Conservation (phyloP, 2,888 invertebrate genomes). For the Drosophila greeni region DNA sequence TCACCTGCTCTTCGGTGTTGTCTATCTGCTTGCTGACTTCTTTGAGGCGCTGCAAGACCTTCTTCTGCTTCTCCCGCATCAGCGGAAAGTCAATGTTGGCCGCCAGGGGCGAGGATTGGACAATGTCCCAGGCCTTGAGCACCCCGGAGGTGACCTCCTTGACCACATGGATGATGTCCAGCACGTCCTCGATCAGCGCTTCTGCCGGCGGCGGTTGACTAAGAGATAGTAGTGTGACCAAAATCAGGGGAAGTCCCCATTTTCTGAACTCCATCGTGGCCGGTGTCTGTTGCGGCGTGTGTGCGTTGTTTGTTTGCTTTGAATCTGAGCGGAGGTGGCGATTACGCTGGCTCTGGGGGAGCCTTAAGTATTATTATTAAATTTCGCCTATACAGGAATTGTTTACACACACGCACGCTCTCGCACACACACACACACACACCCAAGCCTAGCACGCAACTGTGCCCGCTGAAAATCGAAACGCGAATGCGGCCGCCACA, state of each 20-base stretch:
- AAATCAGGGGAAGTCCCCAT: constrained; percentile 20
- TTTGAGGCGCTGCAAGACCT: constrained; percentile 81
- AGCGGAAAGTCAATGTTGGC: constrained; percentile 82
- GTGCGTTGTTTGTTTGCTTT: constrained; percentile 7
- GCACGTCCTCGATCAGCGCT: constrained; percentile 81
- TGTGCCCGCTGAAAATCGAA: constrained; percentile 50
- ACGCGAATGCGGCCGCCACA: constrained; percentile 49
- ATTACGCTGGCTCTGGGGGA: constrained; percentile 2
- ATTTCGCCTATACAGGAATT: constrained; percentile 9
- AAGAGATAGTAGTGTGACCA: constrained; percentile 28
- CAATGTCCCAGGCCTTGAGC: constrained; percentile 83
- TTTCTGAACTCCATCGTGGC: constrained; percentile 9
- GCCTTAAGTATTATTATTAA: constrained; percentile 19
- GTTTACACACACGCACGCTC: constrained; percentile 11
- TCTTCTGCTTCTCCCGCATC: constrained; percentile 82
- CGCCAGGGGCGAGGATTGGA: constrained; percentile 81
- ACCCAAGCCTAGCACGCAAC: constrained; percentile 44
- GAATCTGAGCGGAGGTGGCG: constrained; percentile 15
- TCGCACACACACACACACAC: constrained; percentile 17
- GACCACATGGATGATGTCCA: constrained; percentile 81
- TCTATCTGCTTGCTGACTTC: constrained; percentile 78
- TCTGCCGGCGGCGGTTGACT: constrained; percentile 62
- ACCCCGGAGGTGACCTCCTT: constrained; percentile 83
- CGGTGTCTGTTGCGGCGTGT: constrained; percentile 3
- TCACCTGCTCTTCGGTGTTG: constrained; percentile 76